Conservation (phyloP, 2,113 vertebrate genomes). For the Periophthalmodon schlosseri region DNA sequence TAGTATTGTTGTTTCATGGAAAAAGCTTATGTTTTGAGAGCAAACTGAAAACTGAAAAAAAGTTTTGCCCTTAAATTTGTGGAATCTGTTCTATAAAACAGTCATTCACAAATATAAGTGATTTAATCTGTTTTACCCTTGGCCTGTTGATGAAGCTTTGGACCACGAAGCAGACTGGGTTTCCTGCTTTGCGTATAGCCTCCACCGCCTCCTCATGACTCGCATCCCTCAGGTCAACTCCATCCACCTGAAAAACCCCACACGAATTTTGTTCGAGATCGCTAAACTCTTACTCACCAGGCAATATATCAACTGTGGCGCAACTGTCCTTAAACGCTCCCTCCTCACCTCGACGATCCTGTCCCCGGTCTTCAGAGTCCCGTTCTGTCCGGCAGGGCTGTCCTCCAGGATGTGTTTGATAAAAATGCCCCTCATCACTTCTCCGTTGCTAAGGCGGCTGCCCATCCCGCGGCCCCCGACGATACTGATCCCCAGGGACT, state of each 20-base stretch:
- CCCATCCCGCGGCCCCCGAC: slow-evolving; percentile 98
- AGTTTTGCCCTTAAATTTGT: not conserved
- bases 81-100: not conserved
- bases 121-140: slow-evolving; percentile 81
- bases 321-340: not conserved
- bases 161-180: slow-evolving; percentile 93
- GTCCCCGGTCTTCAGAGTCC: slow-evolving; percentile 94
- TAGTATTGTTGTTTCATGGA: not conserved
- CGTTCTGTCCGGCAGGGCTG: slow-evolving; percentile 92
- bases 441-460: slow-evolving; percentile 92
- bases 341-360: slow-evolving; percentile 90
- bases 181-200: slow-evolving; percentile 95
- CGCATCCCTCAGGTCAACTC: slow-evolving; percentile 93
- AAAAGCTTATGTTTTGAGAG: not conserved
- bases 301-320: not conserved
- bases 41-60: not conserved
- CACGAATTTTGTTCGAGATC: not conserved
- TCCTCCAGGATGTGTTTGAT: slow-evolving; percentile 97
- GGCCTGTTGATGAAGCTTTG: slow-evolving; percentile 92
- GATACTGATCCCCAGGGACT: slow-evolving; percentile 97
- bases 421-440: slow-evolving; percentile 98
- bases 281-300: not conserved
- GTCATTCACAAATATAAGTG: not conserved
- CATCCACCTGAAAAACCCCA: slow-evolving; percentile 86
- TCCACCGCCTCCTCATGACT: slow-evolving; percentile 98